A percentile compares a stretch with the other conserved stretches of the same genome.
These are phyloP conservation scores for Gymnothorax javanicus DNA, from an alignment of 2,797 vertebrate species.

Conservation along the genomic window DNA sequence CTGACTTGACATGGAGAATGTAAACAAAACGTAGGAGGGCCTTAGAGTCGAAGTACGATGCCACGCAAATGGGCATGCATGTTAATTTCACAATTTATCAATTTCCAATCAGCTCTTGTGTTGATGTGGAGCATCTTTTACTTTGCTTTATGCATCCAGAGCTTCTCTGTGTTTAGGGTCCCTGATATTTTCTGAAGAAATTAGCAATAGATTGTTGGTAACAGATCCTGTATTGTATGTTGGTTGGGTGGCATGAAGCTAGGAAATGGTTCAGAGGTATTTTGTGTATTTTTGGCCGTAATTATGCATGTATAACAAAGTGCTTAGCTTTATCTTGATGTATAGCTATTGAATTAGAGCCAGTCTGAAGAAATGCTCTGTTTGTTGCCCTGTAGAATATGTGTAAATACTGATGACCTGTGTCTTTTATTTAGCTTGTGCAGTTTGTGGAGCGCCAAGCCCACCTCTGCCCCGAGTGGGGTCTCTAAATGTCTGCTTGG, in stretches of 20 bases:
- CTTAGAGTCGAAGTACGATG: too few relatives aligned
- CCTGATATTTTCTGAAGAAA: neutral
- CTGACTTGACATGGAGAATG: neutral
- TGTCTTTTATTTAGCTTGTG: neutral
- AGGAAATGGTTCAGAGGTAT: neutral
- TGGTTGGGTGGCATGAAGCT: neutral
- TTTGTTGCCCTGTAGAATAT: neutral
- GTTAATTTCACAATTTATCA: neutral
- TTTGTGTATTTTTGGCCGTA: neutral
- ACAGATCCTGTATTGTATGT: neutral
- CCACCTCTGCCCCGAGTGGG: neutral
- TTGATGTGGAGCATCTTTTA: too few relatives aligned
- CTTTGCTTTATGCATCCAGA: neutral
- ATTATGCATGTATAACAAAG: neutral
- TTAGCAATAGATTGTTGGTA: neutral
- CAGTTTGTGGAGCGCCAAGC: neutral
- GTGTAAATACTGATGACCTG: neutral
- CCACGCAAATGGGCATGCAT: neutral
- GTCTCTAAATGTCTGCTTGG: neutral
- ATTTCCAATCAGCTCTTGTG: neutral
- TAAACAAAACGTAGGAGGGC: too few relatives aligned
- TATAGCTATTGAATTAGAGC: neutral
- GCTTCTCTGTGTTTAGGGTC: neutral
- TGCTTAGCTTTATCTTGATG: neutral
- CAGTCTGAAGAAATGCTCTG: neutral